Conservation (phyloP, 2,113 vertebrate genomes). For the Chlorodrepanis virens region DNA sequence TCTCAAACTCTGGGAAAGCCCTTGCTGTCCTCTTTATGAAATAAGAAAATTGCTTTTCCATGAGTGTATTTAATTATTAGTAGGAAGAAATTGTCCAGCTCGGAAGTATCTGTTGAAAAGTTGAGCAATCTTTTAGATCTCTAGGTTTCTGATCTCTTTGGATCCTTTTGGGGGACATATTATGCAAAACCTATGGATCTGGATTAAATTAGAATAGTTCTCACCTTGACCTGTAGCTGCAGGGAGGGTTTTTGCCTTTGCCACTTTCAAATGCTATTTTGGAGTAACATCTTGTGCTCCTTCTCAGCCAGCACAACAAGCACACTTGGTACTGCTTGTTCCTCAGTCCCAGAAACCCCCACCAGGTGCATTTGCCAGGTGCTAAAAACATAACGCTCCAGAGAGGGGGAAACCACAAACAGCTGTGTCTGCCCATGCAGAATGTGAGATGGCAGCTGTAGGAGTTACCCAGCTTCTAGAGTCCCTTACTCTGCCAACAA, state of each 20-base stretch:
- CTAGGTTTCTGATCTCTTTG: background rate
- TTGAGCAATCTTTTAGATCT: background rate
- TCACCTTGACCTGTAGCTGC: background rate
- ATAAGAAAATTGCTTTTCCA: background rate
- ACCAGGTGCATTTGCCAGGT: background rate
- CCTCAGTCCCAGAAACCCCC: background rate
- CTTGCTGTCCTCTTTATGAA: background rate
- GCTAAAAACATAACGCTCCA: rapidly evolving
- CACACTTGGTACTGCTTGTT: rapidly evolving
- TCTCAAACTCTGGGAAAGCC: background rate
- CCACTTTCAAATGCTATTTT: constrained; percentile 38
- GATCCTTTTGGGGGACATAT: background rate
- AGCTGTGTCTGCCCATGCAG: background rate
- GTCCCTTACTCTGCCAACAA: background rate
- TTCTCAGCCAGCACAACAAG: background rate
- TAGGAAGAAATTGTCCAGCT: background rate
- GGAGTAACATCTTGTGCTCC: background rate
- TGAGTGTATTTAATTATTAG: background rate
- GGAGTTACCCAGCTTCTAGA: background rate
- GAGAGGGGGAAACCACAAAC: background rate
- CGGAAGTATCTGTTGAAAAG: background rate
- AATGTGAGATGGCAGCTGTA: background rate
- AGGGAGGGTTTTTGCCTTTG: background rate
- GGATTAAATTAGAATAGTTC: background rate
- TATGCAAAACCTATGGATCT: background rate